These are phyloP conservation scores for Ganaspis brasiliensis DNA, from an alignment of 2,888 invertebrate species.

Conservation along the genomic window DNA sequence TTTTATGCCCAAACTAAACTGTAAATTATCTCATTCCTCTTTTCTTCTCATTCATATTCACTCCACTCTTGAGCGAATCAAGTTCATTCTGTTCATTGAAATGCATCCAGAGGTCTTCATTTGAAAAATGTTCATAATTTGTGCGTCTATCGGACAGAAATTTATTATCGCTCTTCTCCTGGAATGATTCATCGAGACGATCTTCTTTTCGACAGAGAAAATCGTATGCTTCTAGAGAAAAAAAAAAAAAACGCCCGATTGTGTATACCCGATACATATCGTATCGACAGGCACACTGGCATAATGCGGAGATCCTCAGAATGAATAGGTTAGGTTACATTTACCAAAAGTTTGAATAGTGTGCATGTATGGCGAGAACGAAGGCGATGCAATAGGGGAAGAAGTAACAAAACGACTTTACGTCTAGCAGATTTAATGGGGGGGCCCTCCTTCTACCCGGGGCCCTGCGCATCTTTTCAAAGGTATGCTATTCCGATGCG, in stretches of 20 bases:
- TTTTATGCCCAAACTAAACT: background rate
- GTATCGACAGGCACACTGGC: slow-evolving; percentile 57
- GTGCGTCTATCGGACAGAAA: slow-evolving; percentile 6
- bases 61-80: background rate
- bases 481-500: slow-evolving; percentile 63
- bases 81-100: slow-evolving; percentile 22
- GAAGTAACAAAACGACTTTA: slow-evolving; percentile 76
- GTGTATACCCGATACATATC: slow-evolving; percentile 46
- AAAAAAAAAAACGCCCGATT: slow-evolving; percentile 49
- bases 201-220: slow-evolving; percentile 21
- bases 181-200: slow-evolving; percentile 34
- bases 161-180: slow-evolving; percentile 29
- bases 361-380: slow-evolving; percentile 53
- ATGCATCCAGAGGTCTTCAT: slow-evolving; percentile 25
- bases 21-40: background rate
- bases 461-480: slow-evolving; percentile 65
- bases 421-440: slow-evolving; percentile 72
- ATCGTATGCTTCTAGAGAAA: slow-evolving; percentile 51
- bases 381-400: slow-evolving; percentile 60
- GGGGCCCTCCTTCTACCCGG: slow-evolving; percentile 56
- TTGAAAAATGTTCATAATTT: slow-evolving; percentile 30
- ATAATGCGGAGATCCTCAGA: slow-evolving; percentile 63
- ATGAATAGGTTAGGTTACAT: slow-evolving; percentile 61
- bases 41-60: background rate
- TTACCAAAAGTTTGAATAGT: slow-evolving; percentile 58